phyloP scores from a whole-genome alignment of 2,113 vertebrate genomes.

The Aepyceros melampus region DNA sequence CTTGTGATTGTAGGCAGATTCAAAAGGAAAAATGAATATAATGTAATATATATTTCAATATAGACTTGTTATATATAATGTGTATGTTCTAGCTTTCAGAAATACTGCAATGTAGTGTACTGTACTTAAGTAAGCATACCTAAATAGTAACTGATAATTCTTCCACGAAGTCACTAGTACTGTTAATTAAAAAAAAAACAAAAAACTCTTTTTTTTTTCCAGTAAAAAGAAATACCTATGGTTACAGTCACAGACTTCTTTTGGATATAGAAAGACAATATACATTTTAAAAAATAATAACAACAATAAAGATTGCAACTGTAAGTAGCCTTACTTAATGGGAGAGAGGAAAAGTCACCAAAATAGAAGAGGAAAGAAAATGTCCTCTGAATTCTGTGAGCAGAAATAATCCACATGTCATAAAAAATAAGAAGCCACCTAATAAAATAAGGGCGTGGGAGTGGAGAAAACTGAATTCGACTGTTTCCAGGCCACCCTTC shows the following conservation, averaged over 20 bases:
- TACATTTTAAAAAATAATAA: slow-evolving; percentile 72
- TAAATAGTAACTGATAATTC: slow-evolving; percentile 84
- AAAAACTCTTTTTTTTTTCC: slow-evolving; percentile 61
- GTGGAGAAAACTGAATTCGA: slow-evolving; percentile 60
- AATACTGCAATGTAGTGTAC: slow-evolving; percentile 86
- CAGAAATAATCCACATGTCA: slow-evolving; percentile 62
- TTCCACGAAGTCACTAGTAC: slow-evolving; percentile 84
- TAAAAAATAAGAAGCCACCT: slow-evolving; percentile 46
- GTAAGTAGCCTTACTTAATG: slow-evolving; percentile 74
- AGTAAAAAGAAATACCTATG: slow-evolving; percentile 82
- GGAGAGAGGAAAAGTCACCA: slow-evolving; percentile 65
- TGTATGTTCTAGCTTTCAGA: slow-evolving; percentile 84
- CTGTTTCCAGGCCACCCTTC: slow-evolving; percentile 51
- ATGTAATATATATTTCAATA: slow-evolving; percentile 83
- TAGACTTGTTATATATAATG: slow-evolving; percentile 84
- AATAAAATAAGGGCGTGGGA: slow-evolving; percentile 57
- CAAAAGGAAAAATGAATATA: slow-evolving; percentile 85
- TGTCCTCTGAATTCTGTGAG: slow-evolving; percentile 64
- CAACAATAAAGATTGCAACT: slow-evolving; percentile 71
- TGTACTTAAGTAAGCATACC: slow-evolving; percentile 85
- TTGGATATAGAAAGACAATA: slow-evolving; percentile 83
- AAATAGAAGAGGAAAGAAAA: slow-evolving; percentile 68
- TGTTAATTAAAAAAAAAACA: slow-evolving; percentile 78
- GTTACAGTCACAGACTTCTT: slow-evolving; percentile 82
- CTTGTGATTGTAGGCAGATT: slow-evolving; percentile 80